Evolutionary conservation across 2,113 vertebrate species (phyloP).

Genomic region (human (Homo sapiens)): GRCh38 chr1:200534501-200535000

Average conservation of each 20-base stretch:
- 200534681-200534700: background rate
- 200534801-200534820: background rate
- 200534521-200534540: background rate
- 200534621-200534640: background rate
- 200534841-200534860: no score
- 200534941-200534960: no score
- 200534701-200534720: background rate
- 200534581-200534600: background rate
- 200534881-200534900: no score
- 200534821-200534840: fast-evolving
- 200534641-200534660: background rate
- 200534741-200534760: background rate
- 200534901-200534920: no score
- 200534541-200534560: background rate
- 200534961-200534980: no score
- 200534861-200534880: no score
- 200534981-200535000: no score
- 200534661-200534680: background rate
- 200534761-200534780: background rate
- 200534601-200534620: background rate
- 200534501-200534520: background rate
- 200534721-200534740: background rate
- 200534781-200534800: background rate
- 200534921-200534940: no score
- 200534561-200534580: background rate